A percentile compares a stretch with the other conserved stretches of the same genome.
These are phyloP conservation scores for Mylabris sibirica DNA, from an alignment of 2,888 invertebrate genomes.

Conservation along the genomic window DNA sequence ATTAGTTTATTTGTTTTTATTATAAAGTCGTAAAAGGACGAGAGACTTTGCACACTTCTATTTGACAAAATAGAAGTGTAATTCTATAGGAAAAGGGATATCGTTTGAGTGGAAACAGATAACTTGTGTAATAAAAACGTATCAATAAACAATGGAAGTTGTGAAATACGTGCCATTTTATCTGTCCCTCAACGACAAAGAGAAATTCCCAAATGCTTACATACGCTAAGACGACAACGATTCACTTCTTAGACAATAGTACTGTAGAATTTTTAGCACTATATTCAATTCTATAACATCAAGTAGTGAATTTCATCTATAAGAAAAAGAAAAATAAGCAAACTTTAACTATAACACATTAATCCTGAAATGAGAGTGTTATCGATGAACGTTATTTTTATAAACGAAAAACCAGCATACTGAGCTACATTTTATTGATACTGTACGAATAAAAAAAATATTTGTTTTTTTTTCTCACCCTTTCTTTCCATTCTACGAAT, in stretches of 20 bases:
- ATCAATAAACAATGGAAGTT: slow-evolving; percentile 34
- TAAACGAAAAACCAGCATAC: slow-evolving; percentile 23
- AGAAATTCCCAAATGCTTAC: slow-evolving; percentile 29
- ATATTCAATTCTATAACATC: neutral
- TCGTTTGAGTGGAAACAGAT: slow-evolving; percentile 24
- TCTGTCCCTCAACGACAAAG: slow-evolving; percentile 24
- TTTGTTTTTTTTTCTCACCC: slow-evolving; percentile 2
- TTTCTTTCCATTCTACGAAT: slow-evolving; percentile 26
- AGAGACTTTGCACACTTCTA: neutral
- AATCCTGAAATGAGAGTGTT: slow-evolving; percentile 41
- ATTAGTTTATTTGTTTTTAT: neutral
- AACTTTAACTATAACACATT: slow-evolving; percentile 49
- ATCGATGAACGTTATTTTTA: slow-evolving; percentile 43
- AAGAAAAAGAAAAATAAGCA: slow-evolving; percentile 4
- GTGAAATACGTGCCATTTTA: slow-evolving; percentile 35
- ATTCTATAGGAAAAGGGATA: slow-evolving; percentile 25
- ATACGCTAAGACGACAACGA: slow-evolving; percentile 23
- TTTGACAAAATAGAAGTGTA: slow-evolving; percentile 29
- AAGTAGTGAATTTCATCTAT: neutral
- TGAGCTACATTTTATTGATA: slow-evolving; percentile 21
- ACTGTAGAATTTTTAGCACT: neutral
- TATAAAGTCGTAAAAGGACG: neutral
- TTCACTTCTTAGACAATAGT: neutral
- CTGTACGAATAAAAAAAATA: slow-evolving; percentile 19
- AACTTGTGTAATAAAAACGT: slow-evolving; percentile 31